Evolutionary conservation across 2,797 vertebrate species (phyloP).

Genomic region (Myotis myotis): DNA sequence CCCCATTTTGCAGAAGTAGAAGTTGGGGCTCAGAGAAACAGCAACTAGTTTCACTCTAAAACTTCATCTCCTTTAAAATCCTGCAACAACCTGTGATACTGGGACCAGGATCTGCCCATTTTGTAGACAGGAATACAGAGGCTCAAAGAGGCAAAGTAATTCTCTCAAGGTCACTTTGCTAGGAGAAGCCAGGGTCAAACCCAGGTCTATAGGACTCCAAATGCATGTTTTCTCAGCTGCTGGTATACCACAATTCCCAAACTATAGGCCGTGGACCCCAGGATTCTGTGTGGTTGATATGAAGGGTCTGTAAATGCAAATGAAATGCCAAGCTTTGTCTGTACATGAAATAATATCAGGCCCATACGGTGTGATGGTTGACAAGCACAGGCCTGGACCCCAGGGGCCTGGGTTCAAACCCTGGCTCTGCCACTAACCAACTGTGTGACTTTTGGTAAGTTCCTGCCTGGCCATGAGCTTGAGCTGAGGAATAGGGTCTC

Average conservation of each 20-base stretch:
- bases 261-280: background rate
- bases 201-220: too few species aligned
- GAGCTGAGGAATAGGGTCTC: background rate
- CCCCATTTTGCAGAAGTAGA: background rate
- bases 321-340: background rate
- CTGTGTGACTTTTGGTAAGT: background rate
- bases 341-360: background rate
- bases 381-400: background rate
- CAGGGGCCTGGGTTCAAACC: background rate
- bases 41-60: background rate
- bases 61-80: background rate
- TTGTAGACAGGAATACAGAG: background rate
- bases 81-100: background rate
- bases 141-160: background rate
- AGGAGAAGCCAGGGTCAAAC: background rate
- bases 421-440: background rate
- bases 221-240: background rate
- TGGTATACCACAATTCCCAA: background rate
- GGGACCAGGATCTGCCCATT: background rate
- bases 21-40: background rate
- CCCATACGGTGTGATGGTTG: rapidly evolving
- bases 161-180: background rate
- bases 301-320: background rate
- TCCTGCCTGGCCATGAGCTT: background rate
- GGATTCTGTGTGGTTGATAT: background rate